phyloP scores from a whole-genome alignment of 64 coral and sea anemone species.

The Montipora capricornis region DNA sequence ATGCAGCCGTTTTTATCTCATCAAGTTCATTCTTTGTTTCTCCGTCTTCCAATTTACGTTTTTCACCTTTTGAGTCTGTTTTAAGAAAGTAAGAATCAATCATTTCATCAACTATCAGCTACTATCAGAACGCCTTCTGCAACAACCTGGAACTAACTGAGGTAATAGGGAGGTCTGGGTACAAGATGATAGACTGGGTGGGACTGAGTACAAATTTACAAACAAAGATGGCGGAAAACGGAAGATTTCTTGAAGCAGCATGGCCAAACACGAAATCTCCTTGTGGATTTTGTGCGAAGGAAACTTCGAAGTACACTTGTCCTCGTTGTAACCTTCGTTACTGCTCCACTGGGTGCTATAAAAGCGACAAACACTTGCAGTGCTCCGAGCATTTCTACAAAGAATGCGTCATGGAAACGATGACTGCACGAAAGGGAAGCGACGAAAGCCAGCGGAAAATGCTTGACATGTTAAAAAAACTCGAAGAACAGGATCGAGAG shows the following conservation, averaged over 20 bases:
- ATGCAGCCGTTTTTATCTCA: neutral
- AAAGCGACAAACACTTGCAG: constrained; percentile 80
- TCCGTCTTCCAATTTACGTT: constrained; percentile 16
- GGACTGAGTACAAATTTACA: neutral
- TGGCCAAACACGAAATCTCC: constrained; percentile 3
- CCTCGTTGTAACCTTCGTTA: constrained; percentile 87
- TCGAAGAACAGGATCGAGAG: constrained; percentile 59
- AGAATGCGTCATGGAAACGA: constrained; percentile 74
- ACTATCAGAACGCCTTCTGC: too few species aligned
- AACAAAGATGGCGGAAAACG: constrained; percentile 73
- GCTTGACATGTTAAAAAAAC: constrained; percentile 81
- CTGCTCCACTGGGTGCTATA: constrained; percentile 91
- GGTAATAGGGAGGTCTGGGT: neutral
- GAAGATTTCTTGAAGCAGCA: constrained; percentile 5
- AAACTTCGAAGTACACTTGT: constrained; percentile 92
- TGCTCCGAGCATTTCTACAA: constrained; percentile 96
- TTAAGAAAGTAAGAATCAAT: constrained; percentile 75
- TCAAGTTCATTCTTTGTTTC: neutral
- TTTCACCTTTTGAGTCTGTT: constrained; percentile 35
- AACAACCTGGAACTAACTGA: too few species aligned
- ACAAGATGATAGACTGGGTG: neutral
- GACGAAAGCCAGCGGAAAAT: constrained; percentile 72
- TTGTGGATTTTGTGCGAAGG: constrained; percentile 79
- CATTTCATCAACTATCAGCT: constrained; percentile 1
- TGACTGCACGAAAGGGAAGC: constrained; percentile 42